Base-by-base conservation (phyloP, 2,888 invertebrate genomes). In the Cephus spinipes region DNA sequence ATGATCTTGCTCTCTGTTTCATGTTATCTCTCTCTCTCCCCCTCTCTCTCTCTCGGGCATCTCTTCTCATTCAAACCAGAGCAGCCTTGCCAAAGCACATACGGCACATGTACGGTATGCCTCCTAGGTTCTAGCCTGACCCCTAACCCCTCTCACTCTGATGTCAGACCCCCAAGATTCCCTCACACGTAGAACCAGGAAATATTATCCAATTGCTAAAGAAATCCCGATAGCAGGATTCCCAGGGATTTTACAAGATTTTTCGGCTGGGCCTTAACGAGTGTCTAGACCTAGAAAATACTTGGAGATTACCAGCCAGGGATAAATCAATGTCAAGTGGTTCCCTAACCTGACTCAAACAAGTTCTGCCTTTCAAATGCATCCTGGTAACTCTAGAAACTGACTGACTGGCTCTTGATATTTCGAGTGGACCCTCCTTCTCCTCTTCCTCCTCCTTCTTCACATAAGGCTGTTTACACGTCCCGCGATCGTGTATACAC, bases 291-390 rank as follows among this genome's bases (percentile, higher is more conserved):
- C 73, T 69, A 81, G 82, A 79, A 80, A 85, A 84, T 80, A 82
- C 80, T 81, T 81, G 79, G 80, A 81, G 85, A 83, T 84, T 81
- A 82, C 78, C 80, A 81, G 81, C 82, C 81, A 81, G 84, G 81
- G 73, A 85, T 85, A 85, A 87, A 87, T 88, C 88, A 89, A 85
- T 87, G 88, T 87, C 87, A 86, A 89, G 88, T 85, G 85, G 82
- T 80, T 82, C 82, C 85, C 83, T 80, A 85, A 83, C 85, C 82
- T 83, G 86, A 84, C 86, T 87, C 80, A 81, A 78, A 78, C 78
- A 78, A 78, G 75, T 78, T 75, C 75, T 75, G 76, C 69, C 78
- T 78, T 78, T 78, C 35, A 78, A 76, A 82, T 83, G 85, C 80
- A 85, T 84, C 79, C 79, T 80, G 81, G 79, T 79, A 85, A 81